Percentiles rank a stretch among this genome's conserved stretches.
Evolutionary conservation across 2,888 invertebrate species (phyloP).

Genomic region (Cotesia congregata): DNA sequence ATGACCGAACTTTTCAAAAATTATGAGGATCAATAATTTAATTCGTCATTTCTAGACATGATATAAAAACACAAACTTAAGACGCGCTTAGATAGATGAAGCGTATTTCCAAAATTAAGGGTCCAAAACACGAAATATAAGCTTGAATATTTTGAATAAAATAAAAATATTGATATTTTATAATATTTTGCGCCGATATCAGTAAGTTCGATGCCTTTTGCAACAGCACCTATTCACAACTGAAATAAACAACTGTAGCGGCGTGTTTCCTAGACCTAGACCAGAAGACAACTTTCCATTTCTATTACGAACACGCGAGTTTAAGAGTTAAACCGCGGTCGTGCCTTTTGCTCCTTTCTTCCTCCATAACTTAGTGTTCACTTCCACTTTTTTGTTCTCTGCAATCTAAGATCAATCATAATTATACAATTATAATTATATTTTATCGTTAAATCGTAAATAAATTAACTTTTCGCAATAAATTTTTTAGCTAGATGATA

Average conservation of each 20-base stretch:
- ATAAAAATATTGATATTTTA: neutral
- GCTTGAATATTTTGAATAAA: no score
- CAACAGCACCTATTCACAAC: constrained; percentile 20
- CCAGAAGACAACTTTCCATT: constrained; percentile 65
- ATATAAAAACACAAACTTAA: no score
- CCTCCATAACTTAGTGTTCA: neutral
- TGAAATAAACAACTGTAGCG: constrained; percentile 11
- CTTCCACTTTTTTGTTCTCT: neutral
- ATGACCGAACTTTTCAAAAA: no score
- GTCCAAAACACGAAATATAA: no score
- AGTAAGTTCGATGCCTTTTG: constrained; percentile 39
- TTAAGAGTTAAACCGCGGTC: constrained; percentile 19
- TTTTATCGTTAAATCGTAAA: neutral
- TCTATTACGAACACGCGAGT: constrained; percentile 50
- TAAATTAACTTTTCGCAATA: neutral
- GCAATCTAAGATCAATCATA: neutral
- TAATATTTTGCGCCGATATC: neutral
- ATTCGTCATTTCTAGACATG: no score
- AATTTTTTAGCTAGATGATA: neutral
- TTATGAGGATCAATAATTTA: no score
- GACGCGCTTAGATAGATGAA: no score
- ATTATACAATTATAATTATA: no score
- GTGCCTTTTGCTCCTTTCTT: constrained; percentile 22
- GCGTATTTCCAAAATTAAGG: no score
- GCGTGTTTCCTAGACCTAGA: constrained; percentile 28